Evolutionary conservation across 2,113 vertebrate genomes (phyloP), one percentile per base, ranked within the genome.

Genomic region (Pseudonaja textilis): DNA sequence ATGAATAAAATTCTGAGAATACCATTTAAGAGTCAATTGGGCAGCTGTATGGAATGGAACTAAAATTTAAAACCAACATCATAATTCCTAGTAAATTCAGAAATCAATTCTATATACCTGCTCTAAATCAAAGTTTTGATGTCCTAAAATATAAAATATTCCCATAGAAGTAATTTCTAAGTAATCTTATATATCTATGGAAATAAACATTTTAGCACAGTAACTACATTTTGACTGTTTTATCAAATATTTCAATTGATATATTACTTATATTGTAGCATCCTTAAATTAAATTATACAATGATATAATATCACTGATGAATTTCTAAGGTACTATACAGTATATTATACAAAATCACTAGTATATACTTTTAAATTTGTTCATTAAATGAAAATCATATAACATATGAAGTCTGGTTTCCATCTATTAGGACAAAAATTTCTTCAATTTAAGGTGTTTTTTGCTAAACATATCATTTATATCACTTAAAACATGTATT

Each of bases 401-500:
- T 90, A 90, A 52, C 45, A 52, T 69, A 29, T 29, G 20, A 69
- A 52, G n/a, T 52, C 26, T 34, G 7, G 52, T 34, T 50, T 74
- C 2, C 42, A 90, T 54, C 55, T 34, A 81, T 55, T 42, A 91
- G 14, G 61, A 25, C 20, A 85, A 11, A 55, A 18, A 26, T 85
- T 56, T 89, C 16, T 42, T 23, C 61, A 20, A 91, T 55, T 85
- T 34, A 81, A 85, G 14, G 1, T 91, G 34, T 85, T 55, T 45
- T 45, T 22, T 85, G 69, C 6, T 29, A 91, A 91, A 56, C 22
- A 42, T 14, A 91, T 3, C 26, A 26, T 47, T 50, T 42, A 45
- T 8, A 61, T 34, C n/a, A 64, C 23, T 61, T 22, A 85, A 93
- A 95, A 94, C 89, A 91, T 81, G 81, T 64, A 42, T 93, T 95